These are phyloP conservation scores for Stylophora pistillata DNA, from an alignment of 64 coral and sea anemone species.

Conservation along the genomic window DNA sequence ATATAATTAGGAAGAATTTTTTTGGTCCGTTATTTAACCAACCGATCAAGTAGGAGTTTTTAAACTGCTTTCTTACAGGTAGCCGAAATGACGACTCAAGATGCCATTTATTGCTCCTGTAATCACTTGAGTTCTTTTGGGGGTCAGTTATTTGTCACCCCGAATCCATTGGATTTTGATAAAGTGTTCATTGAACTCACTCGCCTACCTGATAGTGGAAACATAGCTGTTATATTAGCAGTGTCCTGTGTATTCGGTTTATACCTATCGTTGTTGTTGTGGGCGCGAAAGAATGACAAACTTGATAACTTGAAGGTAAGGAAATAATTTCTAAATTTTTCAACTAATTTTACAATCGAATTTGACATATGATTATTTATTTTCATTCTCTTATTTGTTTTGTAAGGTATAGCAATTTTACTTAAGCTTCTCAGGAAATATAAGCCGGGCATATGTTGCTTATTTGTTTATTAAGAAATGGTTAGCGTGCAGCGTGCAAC, in stretches of 20 bases:
- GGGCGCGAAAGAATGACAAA: slow-evolving; percentile 41
- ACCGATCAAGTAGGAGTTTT: too few relatives aligned
- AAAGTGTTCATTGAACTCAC: slow-evolving; percentile 45
- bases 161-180: slow-evolving; percentile 54
- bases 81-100: neutral
- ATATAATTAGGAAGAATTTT: too few relatives aligned
- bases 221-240: slow-evolving; percentile 37
- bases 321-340: neutral
- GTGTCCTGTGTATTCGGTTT: slow-evolving; percentile 23
- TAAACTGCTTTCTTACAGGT: neutral
- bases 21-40: too few relatives aligned
- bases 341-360: too few relatives aligned
- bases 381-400: too few relatives aligned
- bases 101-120: slow-evolving; percentile 25
- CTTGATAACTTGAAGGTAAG: slow-evolving; percentile 39
- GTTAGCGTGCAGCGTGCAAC: too few relatives aligned
- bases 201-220: slow-evolving; percentile 38
- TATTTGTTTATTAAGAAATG: too few relatives aligned
- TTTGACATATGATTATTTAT: too few relatives aligned
- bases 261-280: neutral
- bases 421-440: too few relatives aligned
- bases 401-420: too few relatives aligned
- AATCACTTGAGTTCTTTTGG: slow-evolving; percentile 46
- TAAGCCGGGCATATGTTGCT: too few relatives aligned
- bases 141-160: slow-evolving; percentile 37